phyloP scores from a whole-genome alignment of 2,113 vertebrate species.

The Ginglymostoma cirratum region DNA sequence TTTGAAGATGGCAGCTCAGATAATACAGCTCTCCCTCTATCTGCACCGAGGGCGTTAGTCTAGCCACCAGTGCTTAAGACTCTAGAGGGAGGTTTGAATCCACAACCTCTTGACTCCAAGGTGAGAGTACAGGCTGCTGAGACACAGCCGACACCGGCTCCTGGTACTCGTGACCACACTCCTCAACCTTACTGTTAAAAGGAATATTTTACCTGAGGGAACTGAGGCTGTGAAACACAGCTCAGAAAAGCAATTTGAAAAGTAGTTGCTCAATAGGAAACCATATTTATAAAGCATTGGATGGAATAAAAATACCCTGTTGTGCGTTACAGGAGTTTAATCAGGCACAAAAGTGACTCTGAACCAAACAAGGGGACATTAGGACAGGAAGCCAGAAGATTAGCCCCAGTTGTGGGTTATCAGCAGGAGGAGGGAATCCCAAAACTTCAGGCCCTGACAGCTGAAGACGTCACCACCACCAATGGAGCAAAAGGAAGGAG shows the following conservation, averaged over 20 bases:
- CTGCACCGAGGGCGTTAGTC: neutral
- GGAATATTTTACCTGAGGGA: neutral
- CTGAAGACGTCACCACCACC: neutral
- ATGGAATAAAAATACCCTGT: neutral
- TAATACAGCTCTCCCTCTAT: neutral
- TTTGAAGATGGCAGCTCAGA: neutral
- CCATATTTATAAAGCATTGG: neutral
- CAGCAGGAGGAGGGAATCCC: neutral
- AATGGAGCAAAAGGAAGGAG: too few species aligned
- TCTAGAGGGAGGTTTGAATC: neutral
- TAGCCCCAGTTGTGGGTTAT: neutral
- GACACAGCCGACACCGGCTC: neutral
- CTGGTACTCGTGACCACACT: neutral
- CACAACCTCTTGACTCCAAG: neutral
- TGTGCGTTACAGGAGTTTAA: neutral
- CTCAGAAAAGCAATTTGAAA: neutral
- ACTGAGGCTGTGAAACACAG: neutral
- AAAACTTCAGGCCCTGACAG: neutral
- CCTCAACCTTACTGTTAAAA: neutral
- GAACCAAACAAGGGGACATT: neutral
- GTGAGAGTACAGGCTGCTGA: neutral
- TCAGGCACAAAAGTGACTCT: neutral
- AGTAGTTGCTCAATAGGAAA: neutral
- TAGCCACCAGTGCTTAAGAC: neutral
- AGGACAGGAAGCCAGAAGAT: neutral